Percentiles rank a stretch among this genome's conserved stretches.
phyloP scores from a whole-genome alignment of 1,140 invertebrate genomes.

The Lasaia peninsularis region DNA sequence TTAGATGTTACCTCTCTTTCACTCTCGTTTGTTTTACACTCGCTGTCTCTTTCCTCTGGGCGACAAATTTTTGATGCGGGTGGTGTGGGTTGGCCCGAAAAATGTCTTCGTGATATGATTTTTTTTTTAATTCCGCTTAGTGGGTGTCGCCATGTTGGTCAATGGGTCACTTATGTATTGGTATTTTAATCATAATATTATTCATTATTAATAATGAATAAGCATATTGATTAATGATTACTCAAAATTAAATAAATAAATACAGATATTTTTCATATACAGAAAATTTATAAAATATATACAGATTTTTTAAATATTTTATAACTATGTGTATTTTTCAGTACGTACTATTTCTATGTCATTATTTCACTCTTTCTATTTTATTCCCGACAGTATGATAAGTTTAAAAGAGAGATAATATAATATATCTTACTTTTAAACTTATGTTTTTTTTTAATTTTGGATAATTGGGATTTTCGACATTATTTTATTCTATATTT shows the following conservation, averaged over 20 bases:
- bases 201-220: conserved; percentile 13
- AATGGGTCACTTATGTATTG: conserved; percentile 39
- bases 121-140: conserved; percentile 49
- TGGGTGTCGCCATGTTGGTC: conserved; percentile 39
- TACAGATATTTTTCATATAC: too few relatives aligned
- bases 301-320: too few relatives aligned
- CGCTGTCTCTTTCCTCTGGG: conserved; percentile 49
- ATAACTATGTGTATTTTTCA: too few relatives aligned
- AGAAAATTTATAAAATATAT: too few relatives aligned
- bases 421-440: too few relatives aligned
- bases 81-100: conserved; percentile 68
- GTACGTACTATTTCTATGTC: too few relatives aligned
- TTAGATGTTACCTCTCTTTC: conserved; percentile 58
- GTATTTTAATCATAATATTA: conserved; percentile 4
- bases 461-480: too few relatives aligned
- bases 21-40: conserved; percentile 50
- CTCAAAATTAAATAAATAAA: background rate
- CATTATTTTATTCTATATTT: too few relatives aligned
- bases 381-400: too few relatives aligned
- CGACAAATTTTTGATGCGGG: conserved; percentile 73
- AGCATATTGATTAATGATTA: background rate
- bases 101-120: conserved; percentile 68
- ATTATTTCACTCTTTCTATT: too few relatives aligned
- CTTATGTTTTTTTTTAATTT: too few relatives aligned
- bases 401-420: too few relatives aligned